Base-by-base conservation (phyloP, 1,140 invertebrate species). In the Metaphire vulgaris region DNA sequence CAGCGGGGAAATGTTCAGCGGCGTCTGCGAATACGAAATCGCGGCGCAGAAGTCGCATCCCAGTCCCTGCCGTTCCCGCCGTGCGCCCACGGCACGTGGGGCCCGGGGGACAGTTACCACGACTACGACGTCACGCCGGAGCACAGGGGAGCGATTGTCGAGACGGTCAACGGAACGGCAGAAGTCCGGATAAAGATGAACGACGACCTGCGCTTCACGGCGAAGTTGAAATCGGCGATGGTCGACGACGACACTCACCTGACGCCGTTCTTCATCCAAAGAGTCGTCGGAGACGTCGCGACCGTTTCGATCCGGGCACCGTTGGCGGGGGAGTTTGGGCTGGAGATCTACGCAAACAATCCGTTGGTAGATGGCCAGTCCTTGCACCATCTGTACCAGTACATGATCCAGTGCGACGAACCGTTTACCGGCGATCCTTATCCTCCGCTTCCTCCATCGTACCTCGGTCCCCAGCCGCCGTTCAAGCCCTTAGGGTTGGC, bases 331-430 rank as follows among this genome's bases (percentile, higher is more conserved):
- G 86, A 87, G 75, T 87, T 83, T 77, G 85, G 85, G 32, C 81
- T 86, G 21, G 86, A 87, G 80, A 83, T 87, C 70, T 87, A 86
- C 76, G 84, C 82, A 66, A 87, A 87, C 76, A 84, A 87, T 77
- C 85, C 85, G 6, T 79, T 80, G 12, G 81, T 77, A 1, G 85
- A 86, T 74, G 84, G 84, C 2, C 82, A 82, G 33, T 85, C 84
- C 0, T 77, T 86, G 16, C 84, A 81, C 77, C 84, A 86, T 79
- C 81, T 84, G n/a, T 84, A 82, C n/a, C 85, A 86, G 80, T 86
- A 83, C 74, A 73, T 86, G 65, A 80, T 86, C 21, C 79, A 83
- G 76, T 85, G 84, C 69, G 85, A 86, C 74, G 79, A 80, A 0
- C 81, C 83, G 76, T 81, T 82, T 0, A 79, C 81, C 14, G 79